Percentiles rank a stretch among this genome's conserved stretches.
These are phyloP conservation scores for Actinia equina DNA, from an alignment of 64 coral and sea anemone genomes.

Conservation along the genomic window DNA sequence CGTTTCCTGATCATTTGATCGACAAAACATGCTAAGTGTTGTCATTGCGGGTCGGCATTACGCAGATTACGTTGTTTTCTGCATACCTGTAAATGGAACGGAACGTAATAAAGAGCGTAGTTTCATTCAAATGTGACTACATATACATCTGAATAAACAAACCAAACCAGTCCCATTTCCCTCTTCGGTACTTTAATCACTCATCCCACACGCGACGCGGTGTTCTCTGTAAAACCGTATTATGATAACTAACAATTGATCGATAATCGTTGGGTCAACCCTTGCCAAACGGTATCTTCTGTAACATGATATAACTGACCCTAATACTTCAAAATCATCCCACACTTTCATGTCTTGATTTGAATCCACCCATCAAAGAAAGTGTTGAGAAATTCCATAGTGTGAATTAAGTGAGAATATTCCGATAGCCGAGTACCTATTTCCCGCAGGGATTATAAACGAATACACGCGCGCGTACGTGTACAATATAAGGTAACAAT, in stretches of 20 bases:
- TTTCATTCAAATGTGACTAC: not conserved
- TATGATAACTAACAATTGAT: constrained; percentile 10
- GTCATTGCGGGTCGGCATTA: too few species aligned
- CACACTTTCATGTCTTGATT: not conserved
- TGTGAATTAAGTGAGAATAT: too few species aligned
- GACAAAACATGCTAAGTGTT: too few species aligned
- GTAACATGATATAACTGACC: not conserved
- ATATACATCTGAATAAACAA: not conserved
- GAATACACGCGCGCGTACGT: too few species aligned
- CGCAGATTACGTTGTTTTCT: too few species aligned
- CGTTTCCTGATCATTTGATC: not conserved
- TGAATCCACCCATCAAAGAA: not conserved
- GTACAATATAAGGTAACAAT: too few species aligned
- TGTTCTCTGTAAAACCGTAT: constrained; percentile 1
- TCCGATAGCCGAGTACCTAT: too few species aligned
- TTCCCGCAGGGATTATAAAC: too few species aligned
- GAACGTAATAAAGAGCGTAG: too few species aligned
- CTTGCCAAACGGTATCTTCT: not conserved
- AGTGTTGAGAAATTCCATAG: too few species aligned
- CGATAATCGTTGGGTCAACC: constrained; percentile 8
- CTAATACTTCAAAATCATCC: not conserved
- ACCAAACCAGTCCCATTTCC: too few species aligned
- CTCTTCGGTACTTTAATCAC: not conserved
- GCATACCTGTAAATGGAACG: not conserved
- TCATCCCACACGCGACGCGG: not conserved